Base-by-base conservation (phyloP, 1,140 invertebrate species). In the Drosophila lacteicornis region DNA sequence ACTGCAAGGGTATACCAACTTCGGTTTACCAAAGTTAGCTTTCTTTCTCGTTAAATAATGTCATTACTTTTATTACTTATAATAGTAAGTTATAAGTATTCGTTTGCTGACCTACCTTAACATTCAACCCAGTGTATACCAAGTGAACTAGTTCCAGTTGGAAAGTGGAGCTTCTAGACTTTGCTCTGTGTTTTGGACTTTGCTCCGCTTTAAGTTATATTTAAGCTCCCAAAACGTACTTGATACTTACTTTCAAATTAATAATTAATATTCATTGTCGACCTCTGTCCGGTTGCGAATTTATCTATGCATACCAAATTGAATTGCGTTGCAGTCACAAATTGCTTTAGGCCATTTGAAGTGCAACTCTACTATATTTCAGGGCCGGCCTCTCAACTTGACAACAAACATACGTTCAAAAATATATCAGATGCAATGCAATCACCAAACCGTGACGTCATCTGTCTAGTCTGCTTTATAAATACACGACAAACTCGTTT, bases 391-490 rank as follows among this genome's bases (percentile, higher is more conserved):
- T 86, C 82, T 59, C 80, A 66, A 36, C 50, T 55, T 50, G 50
- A 65, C 50, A 65, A 43, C 53, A 63, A 71, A 68, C 43, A 76
- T 43, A 27, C 12, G 30, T 33, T 15, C 7, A 22, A 12, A 51
- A 17, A 36, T 5, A 79, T 70, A 71, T 79, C 40, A 67, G 53
- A 73, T 49, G 45, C 47, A 76, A 80, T 79, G 79, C 69, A 87
- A 56, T 88, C 77, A 90, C 58, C 67, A 65, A 70, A 60, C 62
- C 80, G 78, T 88, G 84, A 88, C 84, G 84, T 88, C 84, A 88
- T 84, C 71, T 62, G 63, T 55, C 57, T 40, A 47, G 42, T 60
- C 61, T 45, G 33, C 45, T 36, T 77, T 61, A 55, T 58, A 84
- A 80, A 73, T 53, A 70, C 46, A 40, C 49, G 49, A 25, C 56